Evolutionary conservation across 2,797 vertebrate genomes (phyloP).

Genomic region (Coendou prehensilis): DNA sequence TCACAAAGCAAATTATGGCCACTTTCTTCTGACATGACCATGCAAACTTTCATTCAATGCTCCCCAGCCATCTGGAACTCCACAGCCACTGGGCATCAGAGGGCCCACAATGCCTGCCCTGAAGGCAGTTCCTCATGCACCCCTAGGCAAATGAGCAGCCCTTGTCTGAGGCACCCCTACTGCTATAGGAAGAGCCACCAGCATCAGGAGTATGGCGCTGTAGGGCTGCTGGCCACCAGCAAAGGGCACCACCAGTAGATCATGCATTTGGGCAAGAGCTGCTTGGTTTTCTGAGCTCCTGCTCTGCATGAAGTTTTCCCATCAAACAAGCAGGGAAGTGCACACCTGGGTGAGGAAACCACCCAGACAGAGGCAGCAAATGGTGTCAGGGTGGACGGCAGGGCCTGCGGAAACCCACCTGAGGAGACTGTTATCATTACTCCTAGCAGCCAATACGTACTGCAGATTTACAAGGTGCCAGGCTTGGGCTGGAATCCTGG

Average conservation of each 20-base stretch:
- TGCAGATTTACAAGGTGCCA: neutral
- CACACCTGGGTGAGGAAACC: neutral
- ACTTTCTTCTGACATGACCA: neutral
- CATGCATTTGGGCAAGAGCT: neutral
- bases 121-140: neutral
- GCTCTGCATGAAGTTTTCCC: neutral
- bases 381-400: neutral
- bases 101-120: neutral
- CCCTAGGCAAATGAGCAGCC: neutral
- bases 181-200: neutral
- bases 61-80: neutral
- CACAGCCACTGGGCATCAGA: neutral
- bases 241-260: conserved; percentile 8
- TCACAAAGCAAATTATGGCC: conserved; percentile 63
- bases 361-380: neutral
- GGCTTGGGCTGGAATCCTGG: neutral
- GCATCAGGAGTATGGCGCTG: neutral
- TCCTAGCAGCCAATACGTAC: neutral
- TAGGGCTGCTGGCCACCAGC: neutral
- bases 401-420: neutral
- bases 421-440: neutral
- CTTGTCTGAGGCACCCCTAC: neutral
- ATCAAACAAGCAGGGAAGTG: neutral
- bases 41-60: neutral
- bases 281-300: neutral